Evolutionary conservation across 2,888 invertebrate species (phyloP), one percentile per base, ranked within the genome.

Genomic region (Nebria salina): DNA sequence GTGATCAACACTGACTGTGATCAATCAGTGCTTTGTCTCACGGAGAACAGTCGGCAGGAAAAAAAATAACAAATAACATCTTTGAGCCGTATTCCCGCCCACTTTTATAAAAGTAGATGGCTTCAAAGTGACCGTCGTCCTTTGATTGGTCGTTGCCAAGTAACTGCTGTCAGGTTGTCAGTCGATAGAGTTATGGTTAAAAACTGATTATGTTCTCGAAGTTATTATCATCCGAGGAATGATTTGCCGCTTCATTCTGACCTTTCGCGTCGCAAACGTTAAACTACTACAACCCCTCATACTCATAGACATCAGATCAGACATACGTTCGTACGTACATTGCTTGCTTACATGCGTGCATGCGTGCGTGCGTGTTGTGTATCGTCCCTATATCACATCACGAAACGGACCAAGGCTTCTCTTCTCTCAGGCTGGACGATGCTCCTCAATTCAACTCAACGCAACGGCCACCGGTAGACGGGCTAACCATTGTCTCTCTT

Each of bases 1-100:
- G 85, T 86, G 85, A 86, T 86, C 86, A 86, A 83, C 84, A 82
- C 83, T 82, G 84, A 84, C 84, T 84, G 83, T 83, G 83, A 86
- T 86, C 86, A 86, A 86, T 86, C 86, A 86, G 86, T 85, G 85
- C 86, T 85, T 86, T 86, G 86, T 86, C 86, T 86, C 86, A 85
- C 75, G 75, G 66, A 80, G 80, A 80, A 80, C 80, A 54, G 75
- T 80, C 80, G 72, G 72, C 75, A 80, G 64, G 84, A 85, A 85
- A 84, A 86, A 70, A 85, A 86, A 85, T 85, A 85, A 85, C 85
- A 86, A 86, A 85, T 86, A 85, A 75, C 75, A 86, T 86, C 84
- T 84, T 80, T 84, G 84, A 85, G 83, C 85, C 84, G 84, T 83
- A 85, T 85, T 82, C 83, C 85, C 86, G 86, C 86, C 86, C 85